A percentile compares a stretch with the other conserved stretches of the same genome.
Evolutionary conservation across 2,797 vertebrate genomes (phyloP).

Genomic region (Lagodon rhomboides): DNA sequence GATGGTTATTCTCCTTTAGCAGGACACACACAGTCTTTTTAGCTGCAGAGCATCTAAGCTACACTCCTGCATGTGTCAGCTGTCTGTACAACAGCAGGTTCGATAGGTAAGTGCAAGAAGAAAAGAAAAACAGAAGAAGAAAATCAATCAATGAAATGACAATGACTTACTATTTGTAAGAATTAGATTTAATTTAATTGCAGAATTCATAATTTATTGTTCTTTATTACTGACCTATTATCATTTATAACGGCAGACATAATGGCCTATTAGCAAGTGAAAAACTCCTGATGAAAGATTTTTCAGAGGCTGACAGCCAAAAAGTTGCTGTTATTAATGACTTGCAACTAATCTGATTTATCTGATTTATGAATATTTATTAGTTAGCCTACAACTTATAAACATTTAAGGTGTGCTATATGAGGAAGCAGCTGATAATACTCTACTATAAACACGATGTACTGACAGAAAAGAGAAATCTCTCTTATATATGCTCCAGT

Average conservation of each 20-base stretch:
- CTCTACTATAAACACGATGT: background rate
- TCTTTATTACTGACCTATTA: background rate
- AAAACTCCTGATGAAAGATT: background rate
- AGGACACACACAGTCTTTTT: background rate
- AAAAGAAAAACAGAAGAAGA: too few relatives aligned
- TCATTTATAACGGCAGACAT: conserved; percentile 5
- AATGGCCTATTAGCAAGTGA: conserved; percentile 12
- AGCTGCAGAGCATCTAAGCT: background rate
- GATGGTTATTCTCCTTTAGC: background rate
- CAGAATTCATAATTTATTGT: background rate
- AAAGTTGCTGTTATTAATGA: background rate
- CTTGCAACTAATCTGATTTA: background rate
- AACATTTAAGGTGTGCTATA: background rate
- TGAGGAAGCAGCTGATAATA: background rate
- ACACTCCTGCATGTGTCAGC: background rate
- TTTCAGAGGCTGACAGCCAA: background rate
- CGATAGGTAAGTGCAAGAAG: too few relatives aligned
- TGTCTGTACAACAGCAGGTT: background rate
- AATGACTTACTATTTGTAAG: background rate
- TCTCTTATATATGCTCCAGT: background rate
- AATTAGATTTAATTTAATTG: too few relatives aligned
- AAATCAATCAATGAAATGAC: background rate
- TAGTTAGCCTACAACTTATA: background rate
- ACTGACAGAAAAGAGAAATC: background rate
- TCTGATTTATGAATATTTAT: background rate